These are phyloP conservation scores for Lipotes vexillifer DNA, from an alignment of 2,113 vertebrate genomes.

Conservation along the genomic window DNA sequence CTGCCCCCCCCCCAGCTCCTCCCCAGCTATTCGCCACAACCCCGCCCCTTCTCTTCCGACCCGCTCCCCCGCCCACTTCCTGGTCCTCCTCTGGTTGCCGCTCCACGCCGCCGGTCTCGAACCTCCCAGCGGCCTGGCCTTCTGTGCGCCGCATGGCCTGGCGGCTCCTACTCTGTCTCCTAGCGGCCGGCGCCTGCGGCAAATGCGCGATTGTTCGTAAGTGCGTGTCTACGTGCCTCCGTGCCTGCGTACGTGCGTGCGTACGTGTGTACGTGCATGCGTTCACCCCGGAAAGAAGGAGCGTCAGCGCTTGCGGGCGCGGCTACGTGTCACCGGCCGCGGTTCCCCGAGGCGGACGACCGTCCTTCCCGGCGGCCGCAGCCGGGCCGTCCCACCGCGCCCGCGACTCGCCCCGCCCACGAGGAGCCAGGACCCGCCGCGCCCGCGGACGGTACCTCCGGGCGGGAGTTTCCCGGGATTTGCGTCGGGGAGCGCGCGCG, in stretches of 20 bases:
- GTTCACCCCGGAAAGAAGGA: too few species aligned
- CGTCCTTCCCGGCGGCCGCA: not conserved
- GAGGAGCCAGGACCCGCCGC: not conserved
- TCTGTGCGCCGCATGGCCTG: too few species aligned
- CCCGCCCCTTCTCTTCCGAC: not conserved
- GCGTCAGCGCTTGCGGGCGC: not conserved
- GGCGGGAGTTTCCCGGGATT: not conserved
- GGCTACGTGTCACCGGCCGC: not conserved
- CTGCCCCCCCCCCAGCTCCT: not conserved
- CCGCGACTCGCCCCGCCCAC: accelerated
- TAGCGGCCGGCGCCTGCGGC: not conserved
- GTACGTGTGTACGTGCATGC: not conserved
- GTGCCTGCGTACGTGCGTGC: not conserved
- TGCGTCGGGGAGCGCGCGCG: not conserved
- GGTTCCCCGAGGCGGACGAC: not conserved
- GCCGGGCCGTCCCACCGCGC: not conserved
- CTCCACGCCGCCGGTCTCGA: not conserved
- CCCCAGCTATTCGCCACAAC: not conserved
- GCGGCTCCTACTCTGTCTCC: not conserved
- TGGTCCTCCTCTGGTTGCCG: accelerated
- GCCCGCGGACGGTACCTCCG: accelerated
- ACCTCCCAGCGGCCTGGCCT: not conserved
- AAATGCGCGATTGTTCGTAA: not conserved
- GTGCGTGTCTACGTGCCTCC: too few species aligned
- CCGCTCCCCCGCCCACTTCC: not conserved